Conservation (phyloP, 1,140 invertebrate species). For the Drosophila bipectinata region DNA sequence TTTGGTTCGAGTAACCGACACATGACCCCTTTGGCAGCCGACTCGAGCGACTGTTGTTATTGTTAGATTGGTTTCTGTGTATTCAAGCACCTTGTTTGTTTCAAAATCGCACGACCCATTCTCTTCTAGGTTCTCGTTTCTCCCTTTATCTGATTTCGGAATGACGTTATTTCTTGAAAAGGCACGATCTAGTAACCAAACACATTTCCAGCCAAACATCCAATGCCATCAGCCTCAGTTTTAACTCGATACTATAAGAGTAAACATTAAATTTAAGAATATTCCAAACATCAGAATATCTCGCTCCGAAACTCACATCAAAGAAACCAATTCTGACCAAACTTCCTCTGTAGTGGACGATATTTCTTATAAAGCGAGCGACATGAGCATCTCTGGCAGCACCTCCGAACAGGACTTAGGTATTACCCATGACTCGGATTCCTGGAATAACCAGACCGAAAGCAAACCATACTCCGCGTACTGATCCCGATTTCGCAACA, state of each 20-base stretch:
- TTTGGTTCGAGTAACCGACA: conserved; percentile 6
- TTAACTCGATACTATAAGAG: background rate
- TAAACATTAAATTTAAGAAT: background rate
- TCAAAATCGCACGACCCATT: conserved; percentile 3
- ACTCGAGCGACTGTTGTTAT: background rate
- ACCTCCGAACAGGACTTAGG: too few species aligned
- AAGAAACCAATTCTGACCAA: too few species aligned
- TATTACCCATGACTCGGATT: too few species aligned
- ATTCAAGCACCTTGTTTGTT: conserved; percentile 3
- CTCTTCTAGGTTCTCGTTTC: background rate
- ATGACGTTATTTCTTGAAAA: background rate
- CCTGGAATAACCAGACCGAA: too few species aligned
- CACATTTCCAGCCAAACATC: background rate
- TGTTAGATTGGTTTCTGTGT: conserved; percentile 1
- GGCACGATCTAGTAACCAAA: conserved; percentile 4
- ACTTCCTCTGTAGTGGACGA: too few species aligned
- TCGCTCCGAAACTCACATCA: too few species aligned
- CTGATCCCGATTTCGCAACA: too few species aligned
- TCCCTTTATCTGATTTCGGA: background rate
- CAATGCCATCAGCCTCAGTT: background rate
- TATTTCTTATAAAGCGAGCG: too few species aligned
- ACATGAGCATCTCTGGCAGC: too few species aligned
- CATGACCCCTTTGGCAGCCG: conserved; percentile 3
- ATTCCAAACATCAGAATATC: too few species aligned
- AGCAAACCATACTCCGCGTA: too few species aligned